Base-by-base conservation (phyloP, 2,888 invertebrate genomes). In the Drosophila mercatorum region DNA sequence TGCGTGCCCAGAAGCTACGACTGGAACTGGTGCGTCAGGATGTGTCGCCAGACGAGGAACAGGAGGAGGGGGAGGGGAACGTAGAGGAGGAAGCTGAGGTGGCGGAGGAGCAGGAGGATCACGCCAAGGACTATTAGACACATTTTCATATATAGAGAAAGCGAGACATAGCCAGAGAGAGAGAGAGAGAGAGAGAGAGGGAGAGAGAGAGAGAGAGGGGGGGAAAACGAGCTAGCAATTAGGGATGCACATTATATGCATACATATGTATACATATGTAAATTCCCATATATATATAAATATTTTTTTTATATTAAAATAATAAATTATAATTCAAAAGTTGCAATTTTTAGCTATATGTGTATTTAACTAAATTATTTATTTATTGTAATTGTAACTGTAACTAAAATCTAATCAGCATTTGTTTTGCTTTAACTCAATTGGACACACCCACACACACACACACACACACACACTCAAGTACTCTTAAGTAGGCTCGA, bases 281-380 rank as follows among this genome's bases (percentile, higher is more conserved):
- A 66, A 66, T 51, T 49, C 36, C 36, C 57, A 8, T 28, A 63
- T 44, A 52, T 36, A 57, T 10, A 44, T 5, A 57, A 22, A 57
- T 34, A 34, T 55, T 55, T 55, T 55, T 55, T 55, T 55, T 41
- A 28, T 55, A 55, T 28, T 8, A 28, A 55, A 38, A 14, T 53
- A 51, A 36, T 22, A 46, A 55, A 61, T 58, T 53, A 52, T 64
- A 58, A 72, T 58, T 69, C 63, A 26, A 76, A 51, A 61, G 66
- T 70, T 80, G 77, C 73, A 78, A 76, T 79, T 78, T 61, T 62
- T 72, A 80, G 77, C 72, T 75, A 59, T 72, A 64, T 79, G 55
- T 78, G 57, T 72, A 75, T 60, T 71, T 44, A 49, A 58, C 28
- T 36, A 68, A 40, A 61, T 67, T 78, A 47, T 69, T 77, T 75